Evolutionary conservation across 2,797 vertebrate species (phyloP).

Genomic region (Saxicola maurus): DNA sequence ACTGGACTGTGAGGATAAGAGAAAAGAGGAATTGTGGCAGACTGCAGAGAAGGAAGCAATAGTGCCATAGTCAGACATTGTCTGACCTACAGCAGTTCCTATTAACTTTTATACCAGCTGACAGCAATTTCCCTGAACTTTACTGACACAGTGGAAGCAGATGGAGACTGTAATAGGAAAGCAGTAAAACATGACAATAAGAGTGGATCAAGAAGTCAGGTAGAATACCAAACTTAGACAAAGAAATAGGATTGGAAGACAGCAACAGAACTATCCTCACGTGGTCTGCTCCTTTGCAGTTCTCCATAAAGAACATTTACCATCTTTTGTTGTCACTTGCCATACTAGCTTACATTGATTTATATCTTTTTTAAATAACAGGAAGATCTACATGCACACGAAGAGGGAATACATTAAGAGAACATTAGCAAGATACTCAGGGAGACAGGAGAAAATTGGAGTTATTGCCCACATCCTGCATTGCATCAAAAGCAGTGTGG

Average conservation of each 20-base stretch:
- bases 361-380: background rate
- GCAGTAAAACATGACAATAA: background rate
- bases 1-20: background rate
- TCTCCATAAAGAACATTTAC: background rate
- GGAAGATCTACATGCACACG: background rate
- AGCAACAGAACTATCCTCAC: background rate
- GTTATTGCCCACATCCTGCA: background rate
- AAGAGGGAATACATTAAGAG: background rate
- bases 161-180: background rate
- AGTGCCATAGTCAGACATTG: background rate
- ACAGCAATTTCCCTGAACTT: background rate
- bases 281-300: background rate
- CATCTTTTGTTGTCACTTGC: background rate
- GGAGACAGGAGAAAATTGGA: background rate
- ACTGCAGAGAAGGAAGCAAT: background rate
- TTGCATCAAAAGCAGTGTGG: background rate
- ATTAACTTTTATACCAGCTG: background rate
- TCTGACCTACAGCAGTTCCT: background rate
- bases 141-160: background rate
- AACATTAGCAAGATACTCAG: background rate
- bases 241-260: background rate
- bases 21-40: background rate
- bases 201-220: background rate
- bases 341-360: background rate
- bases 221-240: background rate